A percentile compares a stretch with the other conserved stretches of the same genome.
These are phyloP conservation scores for Boulengeromyrus knoepffleri DNA, from an alignment of 2,113 vertebrate genomes.

Conservation along the genomic window DNA sequence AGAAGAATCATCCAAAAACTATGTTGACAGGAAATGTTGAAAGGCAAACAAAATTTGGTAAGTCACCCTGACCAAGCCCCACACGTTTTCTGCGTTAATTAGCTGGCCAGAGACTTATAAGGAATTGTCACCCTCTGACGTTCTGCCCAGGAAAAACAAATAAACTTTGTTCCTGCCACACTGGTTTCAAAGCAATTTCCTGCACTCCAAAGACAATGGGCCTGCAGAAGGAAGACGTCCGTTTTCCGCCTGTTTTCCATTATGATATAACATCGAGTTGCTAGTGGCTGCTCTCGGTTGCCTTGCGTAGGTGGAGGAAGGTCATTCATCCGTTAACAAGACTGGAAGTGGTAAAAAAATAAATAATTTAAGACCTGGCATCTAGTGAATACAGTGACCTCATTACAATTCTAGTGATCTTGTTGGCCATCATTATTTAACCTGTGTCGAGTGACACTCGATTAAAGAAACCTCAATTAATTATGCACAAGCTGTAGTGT, in stretches of 20 bases:
- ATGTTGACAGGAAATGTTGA: neutral
- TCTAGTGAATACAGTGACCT: neutral
- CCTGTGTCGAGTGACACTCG: neutral
- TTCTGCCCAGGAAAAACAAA: neutral
- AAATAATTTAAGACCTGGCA: neutral
- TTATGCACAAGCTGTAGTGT: neutral
- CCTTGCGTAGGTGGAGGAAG: neutral
- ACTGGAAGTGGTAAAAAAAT: neutral
- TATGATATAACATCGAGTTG: neutral
- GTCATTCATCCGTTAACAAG: neutral
- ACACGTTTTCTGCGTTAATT: neutral
- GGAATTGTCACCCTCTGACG: slow-evolving; percentile 5
- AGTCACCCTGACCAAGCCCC: neutral
- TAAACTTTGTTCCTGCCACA: slow-evolving; percentile 11
- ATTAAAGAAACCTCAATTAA: neutral
- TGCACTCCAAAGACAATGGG: slow-evolving; percentile 16
- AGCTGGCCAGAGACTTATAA: neutral
- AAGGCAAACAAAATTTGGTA: neutral
- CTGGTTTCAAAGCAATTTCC: slow-evolving; percentile 8
- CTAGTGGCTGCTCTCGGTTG: neutral
- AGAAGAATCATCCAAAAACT: neutral
- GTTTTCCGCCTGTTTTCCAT: slow-evolving; percentile 6
- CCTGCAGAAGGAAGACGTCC: neutral
- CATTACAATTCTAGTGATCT: neutral
- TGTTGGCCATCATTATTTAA: neutral